Base-by-base conservation (phyloP, 2,113 vertebrate genomes). In the Gymnarchus niloticus region DNA sequence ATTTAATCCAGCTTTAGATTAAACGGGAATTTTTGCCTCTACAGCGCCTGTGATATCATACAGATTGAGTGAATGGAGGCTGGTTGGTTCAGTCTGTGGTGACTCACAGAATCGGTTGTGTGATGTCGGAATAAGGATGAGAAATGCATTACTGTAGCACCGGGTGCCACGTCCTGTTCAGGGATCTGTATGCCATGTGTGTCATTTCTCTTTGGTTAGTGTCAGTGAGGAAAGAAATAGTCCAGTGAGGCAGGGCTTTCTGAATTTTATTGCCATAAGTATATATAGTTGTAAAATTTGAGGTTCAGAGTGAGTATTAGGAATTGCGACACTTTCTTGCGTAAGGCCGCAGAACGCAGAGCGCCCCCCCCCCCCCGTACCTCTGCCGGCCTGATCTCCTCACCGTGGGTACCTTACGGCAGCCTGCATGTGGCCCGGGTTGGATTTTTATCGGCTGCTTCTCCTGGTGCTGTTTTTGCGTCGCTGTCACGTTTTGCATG, bases 1-100 rank as follows among this genome's bases (percentile, higher is more conserved):
- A 87, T 88, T 87, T 90, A 91, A 91, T 89, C 87, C 89, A 91
- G 87, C 85, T 91, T 91, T 91, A 90, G 91, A 90, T 88, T 91
- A 90, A 88, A 54, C 88, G 69, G 84, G 85, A 86, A 91, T 90
- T 90, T 84, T 85, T 88, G 89, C 88, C 51, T 83, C 84, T 87
- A 89, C 90, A 91, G 89, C 88, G 56, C 17, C 25, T 81, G 88
- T 59, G 41, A 87, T 89, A 73, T 86, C 86, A 89, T 87, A 87
- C 86, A 84, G 88, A 90, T 89, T 89, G 87, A 65, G 69, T 90
- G 88, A 86, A 85, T 83, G 46, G 86, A 88, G 84, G 88, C 86
- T 88, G 87, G 87, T 88, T 87, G 87, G 86, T 88, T 90, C 88
- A 83, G 88, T 87, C 65, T 84, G 87, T 88, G 87, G 88, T 86